Conservation (phyloP, 1,140 invertebrate species). For the Belonocnema kinseyi region DNA sequence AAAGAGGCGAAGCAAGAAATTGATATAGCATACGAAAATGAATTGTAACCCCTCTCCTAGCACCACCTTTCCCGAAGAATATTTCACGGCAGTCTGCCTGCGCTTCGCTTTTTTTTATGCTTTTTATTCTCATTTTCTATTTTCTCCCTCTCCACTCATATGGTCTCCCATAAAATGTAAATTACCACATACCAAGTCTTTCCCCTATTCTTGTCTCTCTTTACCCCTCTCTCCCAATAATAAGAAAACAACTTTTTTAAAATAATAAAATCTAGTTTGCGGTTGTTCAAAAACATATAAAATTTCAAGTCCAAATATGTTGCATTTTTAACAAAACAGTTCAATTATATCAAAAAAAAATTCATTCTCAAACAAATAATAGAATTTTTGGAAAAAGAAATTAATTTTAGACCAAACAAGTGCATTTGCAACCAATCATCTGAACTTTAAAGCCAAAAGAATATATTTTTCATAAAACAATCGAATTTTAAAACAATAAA, state of each 20-base stretch:
- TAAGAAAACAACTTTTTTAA: neutral
- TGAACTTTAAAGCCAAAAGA: too few species aligned
- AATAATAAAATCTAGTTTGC: neutral
- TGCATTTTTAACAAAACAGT: too few species aligned
- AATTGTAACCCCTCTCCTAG: conserved; percentile 68
- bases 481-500: too few species aligned
- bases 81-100: conserved; percentile 74
- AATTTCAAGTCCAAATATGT: too few species aligned
- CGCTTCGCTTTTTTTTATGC: conserved; percentile 69
- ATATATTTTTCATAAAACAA: too few species aligned
- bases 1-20: conserved; percentile 76
- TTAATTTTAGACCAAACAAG: too few species aligned
- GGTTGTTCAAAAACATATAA: too few species aligned
- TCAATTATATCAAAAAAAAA: too few species aligned
- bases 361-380: too few species aligned
- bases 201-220: conserved; percentile 44
- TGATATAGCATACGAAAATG: conserved; percentile 77
- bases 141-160: conserved; percentile 64
- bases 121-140: conserved; percentile 76
- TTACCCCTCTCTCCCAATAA: conserved; percentile 42
- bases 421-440: too few species aligned
- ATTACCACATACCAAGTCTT: conserved; percentile 66
- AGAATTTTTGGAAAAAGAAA: too few species aligned
- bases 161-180: conserved; percentile 70
- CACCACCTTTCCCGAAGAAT: conserved; percentile 70